Evolutionary conservation across 2,888 invertebrate species (phyloP).

Genomic region (Agrotis exclamationis): DNA sequence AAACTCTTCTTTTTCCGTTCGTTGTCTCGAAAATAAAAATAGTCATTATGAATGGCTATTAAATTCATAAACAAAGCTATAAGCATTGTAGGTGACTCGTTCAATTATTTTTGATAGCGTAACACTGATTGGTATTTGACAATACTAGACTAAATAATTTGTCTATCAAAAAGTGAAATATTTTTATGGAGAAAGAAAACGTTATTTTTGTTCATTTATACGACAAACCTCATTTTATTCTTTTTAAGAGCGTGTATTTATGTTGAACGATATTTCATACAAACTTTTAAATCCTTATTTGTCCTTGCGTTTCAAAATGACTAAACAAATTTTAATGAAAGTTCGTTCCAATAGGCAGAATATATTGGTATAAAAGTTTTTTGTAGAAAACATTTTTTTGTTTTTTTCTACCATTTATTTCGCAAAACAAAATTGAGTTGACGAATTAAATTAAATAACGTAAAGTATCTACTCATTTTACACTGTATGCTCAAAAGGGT

Average conservation of each 20-base stretch:
- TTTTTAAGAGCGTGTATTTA: too few relatives aligned
- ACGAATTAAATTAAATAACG: neutral
- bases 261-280: too few relatives aligned
- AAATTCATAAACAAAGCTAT: neutral
- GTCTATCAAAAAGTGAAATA: conserved; percentile 13
- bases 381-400: too few relatives aligned
- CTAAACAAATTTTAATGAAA: too few relatives aligned
- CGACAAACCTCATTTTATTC: too few relatives aligned
- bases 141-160: conserved; percentile 13
- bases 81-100: neutral
- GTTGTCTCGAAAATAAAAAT: conserved; percentile 1
- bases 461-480: neutral
- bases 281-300: too few relatives aligned
- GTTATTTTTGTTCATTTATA: neutral
- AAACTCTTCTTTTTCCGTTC: neutral
- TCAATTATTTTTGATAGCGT: conserved; percentile 36
- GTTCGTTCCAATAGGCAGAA: too few relatives aligned
- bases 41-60: conserved; percentile 1
- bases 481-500: neutral
- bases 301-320: too few relatives aligned
- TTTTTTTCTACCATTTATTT: too few relatives aligned
- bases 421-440: neutral
- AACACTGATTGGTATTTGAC: conserved; percentile 17
- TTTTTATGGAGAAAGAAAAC: conserved; percentile 3
- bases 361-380: too few relatives aligned